Evolutionary conservation across 2,888 invertebrate genomes (phyloP).

Genomic region (Myopa testacea): DNA sequence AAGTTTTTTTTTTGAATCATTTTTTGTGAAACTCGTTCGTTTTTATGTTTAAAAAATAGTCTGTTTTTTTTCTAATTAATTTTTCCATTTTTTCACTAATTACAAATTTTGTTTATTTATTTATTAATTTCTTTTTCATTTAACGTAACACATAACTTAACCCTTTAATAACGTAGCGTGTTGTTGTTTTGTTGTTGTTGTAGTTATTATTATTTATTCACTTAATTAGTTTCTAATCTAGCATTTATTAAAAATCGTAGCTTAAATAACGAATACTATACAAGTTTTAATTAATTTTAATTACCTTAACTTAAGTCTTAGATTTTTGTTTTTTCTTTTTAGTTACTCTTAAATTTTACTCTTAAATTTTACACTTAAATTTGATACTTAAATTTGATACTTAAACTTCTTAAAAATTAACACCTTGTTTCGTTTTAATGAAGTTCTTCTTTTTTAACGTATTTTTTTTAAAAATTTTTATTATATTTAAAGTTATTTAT

Average conservation of each 20-base stretch:
- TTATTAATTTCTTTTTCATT: neutral
- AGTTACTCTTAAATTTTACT: slow-evolving; percentile 46
- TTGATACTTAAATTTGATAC: slow-evolving; percentile 46
- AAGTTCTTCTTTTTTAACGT: slow-evolving; percentile 25
- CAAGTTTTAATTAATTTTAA: slow-evolving; percentile 36
- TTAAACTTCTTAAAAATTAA: slow-evolving; percentile 27
- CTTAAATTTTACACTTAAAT: slow-evolving; percentile 45
- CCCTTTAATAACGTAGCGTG: neutral
- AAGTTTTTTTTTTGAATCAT: neutral
- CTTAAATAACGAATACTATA: slow-evolving; percentile 44
- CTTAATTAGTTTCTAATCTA: slow-evolving; percentile 24
- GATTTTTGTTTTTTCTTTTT: slow-evolving; percentile 43
- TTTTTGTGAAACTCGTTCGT: slow-evolving; percentile 35
- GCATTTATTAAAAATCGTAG: slow-evolving; percentile 34
- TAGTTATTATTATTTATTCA: slow-evolving; percentile 11
- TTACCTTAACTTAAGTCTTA: slow-evolving; percentile 33
- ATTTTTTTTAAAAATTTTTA: slow-evolving; percentile 36
- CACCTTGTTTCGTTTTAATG: slow-evolving; percentile 42
- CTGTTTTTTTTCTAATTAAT: slow-evolving; percentile 31
- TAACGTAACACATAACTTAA: neutral
- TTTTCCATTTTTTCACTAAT: slow-evolving; percentile 23
- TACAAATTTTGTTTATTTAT: slow-evolving; percentile 8
- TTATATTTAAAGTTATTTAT: slow-evolving; percentile 34
- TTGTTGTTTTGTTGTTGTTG: slow-evolving; percentile 4
- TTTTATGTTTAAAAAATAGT: slow-evolving; percentile 33